Evolutionary conservation across 2,797 vertebrate species (phyloP).

Genomic region (Natrix natrix): DNA sequence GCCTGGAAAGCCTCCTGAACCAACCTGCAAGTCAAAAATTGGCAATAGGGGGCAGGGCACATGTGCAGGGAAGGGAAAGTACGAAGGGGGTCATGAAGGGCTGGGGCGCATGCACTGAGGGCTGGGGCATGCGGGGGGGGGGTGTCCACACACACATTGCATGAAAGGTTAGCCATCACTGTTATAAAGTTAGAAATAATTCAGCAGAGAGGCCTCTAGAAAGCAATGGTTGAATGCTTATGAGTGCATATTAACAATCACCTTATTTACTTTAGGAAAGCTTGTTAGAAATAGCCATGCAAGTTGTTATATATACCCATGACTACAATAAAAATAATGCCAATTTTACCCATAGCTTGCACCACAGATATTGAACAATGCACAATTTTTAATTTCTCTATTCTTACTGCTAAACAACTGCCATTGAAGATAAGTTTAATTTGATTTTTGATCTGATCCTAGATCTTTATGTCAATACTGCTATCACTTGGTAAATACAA

Average conservation of each 20-base stretch:
- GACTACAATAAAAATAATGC: neutral
- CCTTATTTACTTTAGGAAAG: neutral
- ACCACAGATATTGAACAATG: neutral
- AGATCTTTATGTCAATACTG: neutral
- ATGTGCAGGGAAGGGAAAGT: no score
- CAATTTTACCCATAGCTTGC: neutral
- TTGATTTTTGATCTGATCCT: neutral
- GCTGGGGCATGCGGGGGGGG: no score
- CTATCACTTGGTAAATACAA: neutral
- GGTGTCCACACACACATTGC: no score
- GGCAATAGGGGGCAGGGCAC: no score
- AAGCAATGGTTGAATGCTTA: neutral
- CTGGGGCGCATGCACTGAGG: no score
- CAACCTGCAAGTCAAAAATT: no score
- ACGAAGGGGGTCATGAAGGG: no score
- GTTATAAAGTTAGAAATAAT: neutral
- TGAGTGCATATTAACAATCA: neutral
- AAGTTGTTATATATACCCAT: neutral
- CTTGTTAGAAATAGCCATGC: neutral
- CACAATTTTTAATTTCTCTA: neutral
- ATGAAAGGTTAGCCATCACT: no score
- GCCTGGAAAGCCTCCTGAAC: no score
- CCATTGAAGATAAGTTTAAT: neutral
- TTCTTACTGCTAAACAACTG: neutral
- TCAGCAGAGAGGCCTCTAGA: neutral